Base-by-base conservation (phyloP, 2,113 vertebrate species). In the Triplophysa dalaica region DNA sequence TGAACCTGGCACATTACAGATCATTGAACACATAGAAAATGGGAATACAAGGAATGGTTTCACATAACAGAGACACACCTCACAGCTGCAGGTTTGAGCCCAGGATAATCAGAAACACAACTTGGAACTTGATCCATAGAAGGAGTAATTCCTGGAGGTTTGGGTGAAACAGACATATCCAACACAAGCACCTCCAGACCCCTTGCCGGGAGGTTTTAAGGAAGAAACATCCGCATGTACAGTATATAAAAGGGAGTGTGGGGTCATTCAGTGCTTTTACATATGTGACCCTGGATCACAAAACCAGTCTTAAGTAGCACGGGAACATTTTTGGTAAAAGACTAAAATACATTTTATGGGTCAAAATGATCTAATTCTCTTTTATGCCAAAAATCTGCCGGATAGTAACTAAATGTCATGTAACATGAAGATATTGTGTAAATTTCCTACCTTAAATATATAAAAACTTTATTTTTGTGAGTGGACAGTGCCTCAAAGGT, bases 121-220 rank as follows among this genome's bases (percentile, higher is more conserved):
- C 67, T 43, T 61, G 41, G 63, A 79, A 70, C 72, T 48, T 80
- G 48, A 80, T 87, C 77, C 58, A 50, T 58, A 82, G 70, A 82
- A 33, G 22, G 70, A 77, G 70, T 38, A 60, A 84, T 82, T 87
- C 75, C 61, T 76, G 50, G 60, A 76, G 61, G 79, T 82, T 75
- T 81, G 76, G 52, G 52, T 75, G 58, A 58, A 60, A 74, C 38
- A 13, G 41, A 72, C 52, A 50, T 38, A 60, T 85, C 82, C 86
- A 87, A 85, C 75, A 85, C 70, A 85, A 87, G 65, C 83, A 86
- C 19, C 68, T 54, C 62, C 33, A 61, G 80, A 62, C 80, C 61
- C 79, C 43, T 82, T 82, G 65, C 69, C 11, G 38, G 80, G 74
- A 84, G 81, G 68, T 64, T 67, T 54, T 72, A 56, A 66, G 80